Evolutionary conservation across 1,140 invertebrate species (phyloP).

Genomic region (Chironomus striatipennis): DNA sequence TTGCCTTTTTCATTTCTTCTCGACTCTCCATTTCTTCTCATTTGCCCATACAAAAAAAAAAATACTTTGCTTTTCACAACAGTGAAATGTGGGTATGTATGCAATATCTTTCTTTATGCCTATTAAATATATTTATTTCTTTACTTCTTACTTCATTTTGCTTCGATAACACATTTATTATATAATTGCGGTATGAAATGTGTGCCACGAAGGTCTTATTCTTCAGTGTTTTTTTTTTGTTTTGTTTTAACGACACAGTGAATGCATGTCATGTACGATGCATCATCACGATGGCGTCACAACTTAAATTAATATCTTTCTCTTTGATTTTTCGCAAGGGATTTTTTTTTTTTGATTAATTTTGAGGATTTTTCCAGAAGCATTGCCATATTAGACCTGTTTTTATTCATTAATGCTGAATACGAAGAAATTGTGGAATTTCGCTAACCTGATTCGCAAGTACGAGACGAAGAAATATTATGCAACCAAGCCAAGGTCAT

Average conservation of each 20-base stretch:
- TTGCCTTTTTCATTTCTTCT: conserved; percentile 6
- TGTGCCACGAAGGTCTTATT: neutral
- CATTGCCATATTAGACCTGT: too few species aligned
- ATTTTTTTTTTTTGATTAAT: neutral
- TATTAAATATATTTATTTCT: neutral
- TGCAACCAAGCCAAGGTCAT: too few species aligned
- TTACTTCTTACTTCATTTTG: conserved; percentile 11
- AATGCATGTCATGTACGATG: conserved; percentile 7
- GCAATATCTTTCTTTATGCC: conserved; percentile 11
- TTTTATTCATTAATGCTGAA: too few species aligned
- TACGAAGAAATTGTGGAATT: too few species aligned
- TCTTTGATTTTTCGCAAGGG: neutral
- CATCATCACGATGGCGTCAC: neutral
- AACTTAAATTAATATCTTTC: neutral
- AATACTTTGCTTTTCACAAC: neutral
- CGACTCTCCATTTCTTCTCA: neutral
- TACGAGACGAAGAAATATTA: too few species aligned
- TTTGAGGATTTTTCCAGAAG: neutral
- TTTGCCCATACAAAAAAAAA: neutral
- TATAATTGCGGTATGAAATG: neutral
- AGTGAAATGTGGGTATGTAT: neutral
- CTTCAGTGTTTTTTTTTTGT: neutral
- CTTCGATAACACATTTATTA: conserved; percentile 21
- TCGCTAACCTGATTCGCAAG: too few species aligned
- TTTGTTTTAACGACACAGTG: neutral